Evolutionary conservation across 2,888 invertebrate species (phyloP), one percentile per base, ranked within the genome.

Genomic region (Ethmia dodecea): DNA sequence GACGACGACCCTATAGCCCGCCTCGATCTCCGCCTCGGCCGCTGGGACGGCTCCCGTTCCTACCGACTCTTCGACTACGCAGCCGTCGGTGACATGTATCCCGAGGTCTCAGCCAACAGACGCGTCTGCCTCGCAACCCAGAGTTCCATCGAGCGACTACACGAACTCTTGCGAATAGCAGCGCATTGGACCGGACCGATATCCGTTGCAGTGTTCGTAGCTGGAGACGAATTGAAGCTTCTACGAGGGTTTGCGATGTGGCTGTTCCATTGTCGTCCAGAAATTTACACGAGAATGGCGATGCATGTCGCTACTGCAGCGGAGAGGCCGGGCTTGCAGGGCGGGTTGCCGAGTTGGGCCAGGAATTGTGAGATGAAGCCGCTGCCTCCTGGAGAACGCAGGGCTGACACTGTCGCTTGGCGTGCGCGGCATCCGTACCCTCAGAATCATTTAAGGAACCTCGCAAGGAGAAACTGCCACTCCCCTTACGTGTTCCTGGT

Each of bases 111-210:
- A 9, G 68, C 86, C n/a, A 69, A 75, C 9, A 88, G 88, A 37
- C 77, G 78, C 11, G 92, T 93, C 9, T 94, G 94, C 52, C 72
- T 96, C 38, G 95, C 96, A 0, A 39, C 38, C 1, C 38, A 96
- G 68, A 92, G 93, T 51, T 96, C 96, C 0, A 86, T 96, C 31
- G 96, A 96, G 56, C 89, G 94, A 42, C 73, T 97, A 5, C 89
- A 90, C 46, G 94, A 95, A 25, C 66, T 96, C 11, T 89, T 94
- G 0, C 91, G 92, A 50, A 93, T 95, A 24, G 92, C 93, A 0
- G 89, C 91, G 30, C 92, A 94, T 54, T 96, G 96, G 96, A 88
- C 89, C 5, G 96, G 95, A 0, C 93, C 95, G 0, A 93, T 97
- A 52, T 96, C 96, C 0, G 89, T 93, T 0, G 94, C 95, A 0